Base-by-base conservation (phyloP, 2,113 vertebrate genomes). In the Azemiops feae region DNA sequence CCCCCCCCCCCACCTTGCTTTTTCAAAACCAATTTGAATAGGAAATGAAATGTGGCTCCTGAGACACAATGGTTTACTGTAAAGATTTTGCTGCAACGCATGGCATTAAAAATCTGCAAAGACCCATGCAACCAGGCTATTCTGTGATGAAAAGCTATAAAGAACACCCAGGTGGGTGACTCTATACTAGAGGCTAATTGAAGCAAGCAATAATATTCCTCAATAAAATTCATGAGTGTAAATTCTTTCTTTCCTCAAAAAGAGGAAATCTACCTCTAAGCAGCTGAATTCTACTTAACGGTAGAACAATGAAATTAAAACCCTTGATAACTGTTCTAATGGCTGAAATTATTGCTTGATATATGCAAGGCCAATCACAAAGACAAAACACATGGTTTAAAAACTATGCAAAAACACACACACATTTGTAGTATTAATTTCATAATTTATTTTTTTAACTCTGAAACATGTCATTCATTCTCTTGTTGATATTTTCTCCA, bases 151-250 rank as follows among this genome's bases (percentile, higher is more conserved):
- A 95, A 90, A 89, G 93, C 95, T 30, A 92, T 96, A 96, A 96
- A 96, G 94, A 96, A 94, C 94, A 95, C 94, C 95, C 94, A 95
- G 91, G 94, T 95, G 94, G 94, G 94, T 23, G 89, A 92, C 94
- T 95, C 94, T 95, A 95, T 93, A 8, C 91, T 5, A 93, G 92
- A 93, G 74, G 94, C 94, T 96, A 95, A 94, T 95, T 95, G 93
- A 95, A 96, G 95, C 87, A 89, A 92, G 91, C 93, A 92, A 91
- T 81, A 95, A 95, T 93, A 94, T 95, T 94, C 93, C 92, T 92
- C 92, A 91, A 92, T 89, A 95, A 92, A 93, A 96, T 89, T 92
- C n/a, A 0, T 22, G 89, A 94, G 91, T 50, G 47, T 50, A 50
- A 50, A 50, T 50, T 50, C 47, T 50, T 50, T 50, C 47, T 50